phyloP scores from a whole-genome alignment of 53 echinoderm and acorn worm species.

The Zoroaster sp. region DNA sequence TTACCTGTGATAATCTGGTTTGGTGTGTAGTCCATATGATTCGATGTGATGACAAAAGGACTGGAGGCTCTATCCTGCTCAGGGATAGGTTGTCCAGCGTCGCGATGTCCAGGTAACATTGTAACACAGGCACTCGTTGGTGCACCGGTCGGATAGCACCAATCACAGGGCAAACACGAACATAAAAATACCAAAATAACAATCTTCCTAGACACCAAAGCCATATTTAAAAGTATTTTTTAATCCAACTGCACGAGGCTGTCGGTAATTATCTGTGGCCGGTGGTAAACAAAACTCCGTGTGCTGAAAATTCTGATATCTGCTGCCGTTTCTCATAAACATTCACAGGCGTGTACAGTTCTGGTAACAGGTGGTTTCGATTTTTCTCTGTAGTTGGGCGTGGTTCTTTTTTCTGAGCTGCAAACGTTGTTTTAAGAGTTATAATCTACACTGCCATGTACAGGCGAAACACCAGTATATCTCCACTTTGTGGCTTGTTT shows the following conservation, averaged over 20 bases:
- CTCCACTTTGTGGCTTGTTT: background rate
- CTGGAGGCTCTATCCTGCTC: background rate
- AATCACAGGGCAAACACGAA: background rate
- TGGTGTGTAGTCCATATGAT: background rate
- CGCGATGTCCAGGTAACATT: background rate
- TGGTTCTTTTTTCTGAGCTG: background rate
- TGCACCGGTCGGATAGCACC: conserved; percentile 18
- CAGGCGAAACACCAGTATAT: background rate
- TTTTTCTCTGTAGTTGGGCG: background rate
- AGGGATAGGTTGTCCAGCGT: background rate
- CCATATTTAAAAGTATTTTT: background rate
- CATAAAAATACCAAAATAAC: background rate
- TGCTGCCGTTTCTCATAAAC: background rate
- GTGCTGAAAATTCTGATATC: background rate
- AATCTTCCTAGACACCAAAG: background rate
- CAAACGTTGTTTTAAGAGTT: background rate
- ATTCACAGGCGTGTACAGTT: background rate
- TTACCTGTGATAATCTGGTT: background rate
- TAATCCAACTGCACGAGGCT: background rate
- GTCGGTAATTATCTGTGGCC: background rate
- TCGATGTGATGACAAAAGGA: background rate
- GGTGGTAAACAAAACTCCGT: background rate
- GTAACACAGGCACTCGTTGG: background rate
- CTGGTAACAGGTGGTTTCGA: conserved; percentile 42
- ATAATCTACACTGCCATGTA: background rate